phyloP scores from a whole-genome alignment of 2,797 vertebrate genomes.

The Caiman crocodilus region DNA sequence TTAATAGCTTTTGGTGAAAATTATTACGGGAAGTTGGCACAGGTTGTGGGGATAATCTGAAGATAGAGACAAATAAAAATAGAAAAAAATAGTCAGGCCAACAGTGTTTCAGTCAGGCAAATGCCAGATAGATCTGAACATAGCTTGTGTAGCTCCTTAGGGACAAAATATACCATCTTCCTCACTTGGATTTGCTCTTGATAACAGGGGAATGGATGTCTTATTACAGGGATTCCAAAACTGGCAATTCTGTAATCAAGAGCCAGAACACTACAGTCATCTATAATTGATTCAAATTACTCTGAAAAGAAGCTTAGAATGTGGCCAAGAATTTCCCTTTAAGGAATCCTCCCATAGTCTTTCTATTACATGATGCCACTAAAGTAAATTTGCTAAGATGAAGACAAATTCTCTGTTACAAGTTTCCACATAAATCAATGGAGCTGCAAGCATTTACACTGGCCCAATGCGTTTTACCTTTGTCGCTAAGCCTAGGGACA shows the following conservation, averaged over 20 bases:
- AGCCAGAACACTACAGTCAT: conserved; percentile 66
- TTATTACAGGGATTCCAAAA: conserved; percentile 46
- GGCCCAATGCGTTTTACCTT: neutral
- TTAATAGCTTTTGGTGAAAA: conserved; percentile 54
- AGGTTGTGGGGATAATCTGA: conserved; percentile 37
- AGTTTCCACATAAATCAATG: neutral
- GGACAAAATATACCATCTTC: neutral
- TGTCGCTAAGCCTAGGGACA: neutral
- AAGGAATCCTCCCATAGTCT: conserved; percentile 59
- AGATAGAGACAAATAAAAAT: neutral
- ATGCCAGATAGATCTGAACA: conserved; percentile 42
- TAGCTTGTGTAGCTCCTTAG: conserved; percentile 27
- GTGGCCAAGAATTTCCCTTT: conserved; percentile 68
- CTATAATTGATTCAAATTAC: conserved; percentile 75
- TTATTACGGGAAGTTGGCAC: neutral
- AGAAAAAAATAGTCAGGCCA: neutral
- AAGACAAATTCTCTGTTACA: conserved; percentile 60
- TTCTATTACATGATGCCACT: conserved; percentile 37
- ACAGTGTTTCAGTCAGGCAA: conserved; percentile 11
- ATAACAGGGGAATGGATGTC: conserved; percentile 6
- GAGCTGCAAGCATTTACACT: neutral
- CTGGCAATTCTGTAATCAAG: conserved; percentile 63
- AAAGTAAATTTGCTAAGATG: conserved; percentile 54
- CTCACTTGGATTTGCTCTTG: neutral
- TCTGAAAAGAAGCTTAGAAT: conserved; percentile 72